phyloP scores from a whole-genome alignment of 2,888 invertebrate species.

The Eumacrocentrus americanus region DNA sequence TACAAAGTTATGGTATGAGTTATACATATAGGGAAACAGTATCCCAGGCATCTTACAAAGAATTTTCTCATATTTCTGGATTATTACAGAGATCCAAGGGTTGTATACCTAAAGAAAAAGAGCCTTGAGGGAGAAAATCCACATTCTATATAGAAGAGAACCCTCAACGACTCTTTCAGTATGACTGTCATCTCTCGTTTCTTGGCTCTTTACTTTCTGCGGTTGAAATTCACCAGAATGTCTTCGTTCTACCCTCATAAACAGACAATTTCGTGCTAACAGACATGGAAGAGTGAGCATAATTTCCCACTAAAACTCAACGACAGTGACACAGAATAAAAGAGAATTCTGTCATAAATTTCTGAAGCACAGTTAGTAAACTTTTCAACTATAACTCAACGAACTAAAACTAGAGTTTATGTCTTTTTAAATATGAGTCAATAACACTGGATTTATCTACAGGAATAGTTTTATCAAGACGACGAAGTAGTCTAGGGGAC shows the following conservation, averaged over 20 bases:
- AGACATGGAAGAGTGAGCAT: no score
- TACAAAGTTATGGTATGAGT: background rate
- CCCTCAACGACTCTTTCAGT: background rate
- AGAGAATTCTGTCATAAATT: no score
- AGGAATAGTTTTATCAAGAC: no score
- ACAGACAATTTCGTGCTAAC: constrained; percentile 9
- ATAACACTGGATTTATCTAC: no score
- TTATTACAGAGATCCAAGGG: constrained; percentile 44
- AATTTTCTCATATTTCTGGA: constrained; percentile 55
- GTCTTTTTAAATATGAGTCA: no score
- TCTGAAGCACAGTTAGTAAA: no score
- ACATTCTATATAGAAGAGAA: background rate
- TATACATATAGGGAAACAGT: background rate
- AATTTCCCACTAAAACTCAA: constrained; percentile 3
- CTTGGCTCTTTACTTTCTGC: constrained; percentile 24
- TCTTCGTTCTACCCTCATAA: background rate
- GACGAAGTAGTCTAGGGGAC: constrained; percentile 12
- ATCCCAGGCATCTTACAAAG: constrained; percentile 22
- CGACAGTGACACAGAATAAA: no score
- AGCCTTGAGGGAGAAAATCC: background rate
- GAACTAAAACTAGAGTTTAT: no score
- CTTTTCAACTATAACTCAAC: no score
- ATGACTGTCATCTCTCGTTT: background rate
- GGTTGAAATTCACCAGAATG: background rate
- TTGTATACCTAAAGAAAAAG: background rate